phyloP scores from a whole-genome alignment of 2,113 vertebrate genomes.

The Malurus cyaneus region DNA sequence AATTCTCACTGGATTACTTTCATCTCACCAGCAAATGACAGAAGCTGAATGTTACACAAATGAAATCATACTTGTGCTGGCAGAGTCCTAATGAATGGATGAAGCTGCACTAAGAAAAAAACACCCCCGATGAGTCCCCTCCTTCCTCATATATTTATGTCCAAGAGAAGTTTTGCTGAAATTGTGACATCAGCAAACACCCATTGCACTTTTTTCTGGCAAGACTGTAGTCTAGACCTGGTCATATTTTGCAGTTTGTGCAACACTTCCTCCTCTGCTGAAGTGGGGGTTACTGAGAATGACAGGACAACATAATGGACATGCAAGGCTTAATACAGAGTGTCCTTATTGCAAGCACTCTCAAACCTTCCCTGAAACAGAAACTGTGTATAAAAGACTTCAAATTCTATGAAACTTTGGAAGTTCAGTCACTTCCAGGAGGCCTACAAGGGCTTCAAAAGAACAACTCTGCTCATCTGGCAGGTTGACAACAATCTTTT shows the following conservation, averaged over 20 bases:
- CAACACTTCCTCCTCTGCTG: background rate
- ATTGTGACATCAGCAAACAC: background rate
- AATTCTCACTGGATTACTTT: background rate
- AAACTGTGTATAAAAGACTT: background rate
- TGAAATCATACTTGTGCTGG: background rate
- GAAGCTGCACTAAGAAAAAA: background rate
- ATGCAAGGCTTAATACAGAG: background rate
- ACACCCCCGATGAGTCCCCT: background rate
- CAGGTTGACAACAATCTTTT: background rate
- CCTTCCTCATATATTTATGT: background rate
- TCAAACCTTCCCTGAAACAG: background rate
- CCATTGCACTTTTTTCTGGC: background rate
- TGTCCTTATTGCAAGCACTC: background rate
- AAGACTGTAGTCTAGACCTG: background rate
- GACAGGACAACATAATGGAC: background rate
- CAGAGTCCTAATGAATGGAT: background rate
- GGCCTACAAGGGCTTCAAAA: background rate
- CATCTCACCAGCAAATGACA: background rate
- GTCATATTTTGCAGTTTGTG: background rate
- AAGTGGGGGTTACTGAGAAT: background rate
- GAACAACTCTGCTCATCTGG: background rate
- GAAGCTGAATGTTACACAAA: background rate
- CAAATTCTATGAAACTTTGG: background rate
- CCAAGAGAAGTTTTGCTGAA: background rate
- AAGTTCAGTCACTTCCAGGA: background rate